Percentiles rank a stretch among this genome's conserved stretches.
phyloP scores from a whole-genome alignment of 2,113 vertebrate species.

The Oreochromis aureus region DNA sequence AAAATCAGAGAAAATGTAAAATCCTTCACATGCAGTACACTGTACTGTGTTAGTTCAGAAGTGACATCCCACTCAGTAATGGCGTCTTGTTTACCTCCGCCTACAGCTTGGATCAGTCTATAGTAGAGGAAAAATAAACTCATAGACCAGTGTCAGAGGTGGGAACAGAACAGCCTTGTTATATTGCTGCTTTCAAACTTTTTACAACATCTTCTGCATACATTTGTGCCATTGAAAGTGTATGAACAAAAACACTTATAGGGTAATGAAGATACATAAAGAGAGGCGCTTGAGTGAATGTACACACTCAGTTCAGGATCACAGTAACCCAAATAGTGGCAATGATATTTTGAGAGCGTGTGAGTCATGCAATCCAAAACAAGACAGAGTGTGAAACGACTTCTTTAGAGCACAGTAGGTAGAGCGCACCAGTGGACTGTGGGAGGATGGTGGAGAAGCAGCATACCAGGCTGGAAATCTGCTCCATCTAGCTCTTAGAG shows the following conservation, averaged over 20 bases:
- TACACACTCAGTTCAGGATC: slow-evolving; percentile 14
- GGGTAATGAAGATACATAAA: neutral
- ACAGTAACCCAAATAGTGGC: slow-evolving; percentile 53
- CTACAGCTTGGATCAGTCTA: neutral
- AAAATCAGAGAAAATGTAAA: neutral
- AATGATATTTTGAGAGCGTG: slow-evolving; percentile 31
- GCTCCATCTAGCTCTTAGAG: neutral
- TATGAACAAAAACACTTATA: neutral
- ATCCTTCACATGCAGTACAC: neutral
- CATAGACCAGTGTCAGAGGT: neutral
- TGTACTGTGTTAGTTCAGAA: neutral
- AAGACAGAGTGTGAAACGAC: slow-evolving; percentile 36
- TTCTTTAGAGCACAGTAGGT: slow-evolving; percentile 38
- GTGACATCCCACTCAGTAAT: neutral
- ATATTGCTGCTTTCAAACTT: neutral
- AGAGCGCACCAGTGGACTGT: slow-evolving; percentile 9
- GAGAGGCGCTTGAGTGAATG: neutral
- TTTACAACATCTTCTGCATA: neutral
- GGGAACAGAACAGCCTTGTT: neutral
- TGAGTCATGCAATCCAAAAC: slow-evolving; percentile 52
- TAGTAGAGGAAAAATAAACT: neutral
- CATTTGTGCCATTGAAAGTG: neutral
- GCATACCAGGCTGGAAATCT: slow-evolving; percentile 17
- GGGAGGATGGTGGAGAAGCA: slow-evolving; percentile 36
- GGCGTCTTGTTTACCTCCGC: neutral